Conservation (phyloP, 1,140 invertebrate genomes). For the Zaprionus ghesquierei region DNA sequence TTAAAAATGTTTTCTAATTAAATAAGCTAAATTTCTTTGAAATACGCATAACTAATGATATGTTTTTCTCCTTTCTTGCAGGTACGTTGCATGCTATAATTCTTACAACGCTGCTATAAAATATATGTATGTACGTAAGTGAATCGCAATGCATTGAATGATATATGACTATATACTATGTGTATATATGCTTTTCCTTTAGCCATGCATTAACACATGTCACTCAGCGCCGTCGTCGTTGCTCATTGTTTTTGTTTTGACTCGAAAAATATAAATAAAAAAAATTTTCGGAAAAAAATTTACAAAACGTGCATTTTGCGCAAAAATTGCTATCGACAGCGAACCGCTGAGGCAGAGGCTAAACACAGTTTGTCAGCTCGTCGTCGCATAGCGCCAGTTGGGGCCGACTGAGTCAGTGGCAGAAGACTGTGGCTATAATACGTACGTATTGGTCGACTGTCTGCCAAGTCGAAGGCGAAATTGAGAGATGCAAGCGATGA, state of each 20-base stretch:
- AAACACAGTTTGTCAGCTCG: background rate
- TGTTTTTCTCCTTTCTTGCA: background rate
- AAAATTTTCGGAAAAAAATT: conserved; percentile 34
- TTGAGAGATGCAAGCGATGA: conserved; percentile 13
- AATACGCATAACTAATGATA: background rate
- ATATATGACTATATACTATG: background rate
- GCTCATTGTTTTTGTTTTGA: conserved; percentile 24
- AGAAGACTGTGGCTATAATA: conserved; percentile 13
- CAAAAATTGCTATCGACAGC: conserved; percentile 57
- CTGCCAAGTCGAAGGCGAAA: conserved; percentile 46
- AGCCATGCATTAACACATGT: conserved; percentile 23
- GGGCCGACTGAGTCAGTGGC: conserved; percentile 38
- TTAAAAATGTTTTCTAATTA: background rate
- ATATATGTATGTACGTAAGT: background rate
- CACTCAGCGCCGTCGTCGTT: conserved; percentile 5
- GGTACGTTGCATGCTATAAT: conserved; percentile 22
- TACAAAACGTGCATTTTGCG: conserved; percentile 65
- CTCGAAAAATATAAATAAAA: conserved; percentile 6
- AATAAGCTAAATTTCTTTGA: background rate
- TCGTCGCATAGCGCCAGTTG: background rate
- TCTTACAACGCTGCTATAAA: background rate
- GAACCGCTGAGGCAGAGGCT: background rate
- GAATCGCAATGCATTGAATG: background rate
- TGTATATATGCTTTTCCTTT: conserved; percentile 3
- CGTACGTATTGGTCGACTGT: conserved; percentile 30